These are phyloP conservation scores for Ephestia elutella DNA, from an alignment of 1,140 invertebrate species.

Conservation along the genomic window DNA sequence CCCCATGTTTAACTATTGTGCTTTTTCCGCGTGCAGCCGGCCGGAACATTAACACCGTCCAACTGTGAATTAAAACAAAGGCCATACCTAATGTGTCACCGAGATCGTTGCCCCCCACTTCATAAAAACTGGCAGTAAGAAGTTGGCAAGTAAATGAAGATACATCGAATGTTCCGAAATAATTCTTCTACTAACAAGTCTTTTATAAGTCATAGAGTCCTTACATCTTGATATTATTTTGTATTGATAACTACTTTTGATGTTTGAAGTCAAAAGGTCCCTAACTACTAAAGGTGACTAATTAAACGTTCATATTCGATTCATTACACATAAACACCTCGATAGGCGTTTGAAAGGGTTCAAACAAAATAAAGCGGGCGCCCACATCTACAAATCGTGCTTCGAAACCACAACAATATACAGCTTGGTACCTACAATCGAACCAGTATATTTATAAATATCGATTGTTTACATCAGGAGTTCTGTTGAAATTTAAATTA, in stretches of 20 bases:
- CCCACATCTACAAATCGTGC: conserved; percentile 28
- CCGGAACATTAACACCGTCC: conserved; percentile 41
- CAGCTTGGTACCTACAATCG: conserved; percentile 15
- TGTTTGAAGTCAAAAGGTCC: no score
- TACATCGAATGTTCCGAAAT: not conserved
- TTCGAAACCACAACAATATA: conserved; percentile 34
- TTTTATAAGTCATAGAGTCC: no score
- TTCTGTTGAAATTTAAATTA: conserved; percentile 2
- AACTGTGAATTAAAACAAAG: conserved; percentile 33
- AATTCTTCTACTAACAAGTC: not conserved
- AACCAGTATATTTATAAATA: not conserved
- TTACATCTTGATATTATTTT: no score
- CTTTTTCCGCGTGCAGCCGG: conserved; percentile 41
- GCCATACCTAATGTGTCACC: conserved; percentile 5
- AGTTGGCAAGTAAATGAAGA: not conserved
- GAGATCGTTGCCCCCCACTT: conserved; percentile 8
- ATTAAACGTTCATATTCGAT: no score
- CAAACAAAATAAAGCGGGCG: conserved; percentile 31
- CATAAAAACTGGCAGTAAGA: not conserved
- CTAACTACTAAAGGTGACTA: no score
- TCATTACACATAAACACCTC: conserved; percentile 14
- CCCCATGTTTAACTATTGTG: conserved; percentile 24
- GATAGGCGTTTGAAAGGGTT: conserved; percentile 22
- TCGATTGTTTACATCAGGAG: not conserved
- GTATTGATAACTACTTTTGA: no score